Evolutionary conservation across 2,888 invertebrate species (phyloP).

Genomic region (Heliconius charithonia): DNA sequence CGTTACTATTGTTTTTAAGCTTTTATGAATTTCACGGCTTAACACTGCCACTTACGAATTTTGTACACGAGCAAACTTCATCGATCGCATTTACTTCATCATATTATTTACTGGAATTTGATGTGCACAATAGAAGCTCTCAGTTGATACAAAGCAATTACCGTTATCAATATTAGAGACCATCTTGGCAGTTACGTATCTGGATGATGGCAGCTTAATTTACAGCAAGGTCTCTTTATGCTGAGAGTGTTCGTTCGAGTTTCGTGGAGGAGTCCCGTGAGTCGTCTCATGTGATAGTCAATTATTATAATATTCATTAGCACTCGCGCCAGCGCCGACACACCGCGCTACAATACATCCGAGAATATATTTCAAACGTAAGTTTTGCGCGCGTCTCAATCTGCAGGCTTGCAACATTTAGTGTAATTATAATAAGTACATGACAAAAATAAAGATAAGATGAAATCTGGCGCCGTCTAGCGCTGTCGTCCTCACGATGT

Average conservation of each 20-base stretch:
- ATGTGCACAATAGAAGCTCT: neutral
- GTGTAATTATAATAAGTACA: neutral
- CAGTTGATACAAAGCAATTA: neutral
- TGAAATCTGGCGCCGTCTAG: neutral
- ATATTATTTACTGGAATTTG: neutral
- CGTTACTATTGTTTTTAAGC: conserved; percentile 16
- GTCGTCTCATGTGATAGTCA: conserved; percentile 70
- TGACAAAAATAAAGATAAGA: conserved; percentile 11
- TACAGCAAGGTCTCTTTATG: neutral
- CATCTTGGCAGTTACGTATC: neutral
- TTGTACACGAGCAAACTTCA: conserved; percentile 27
- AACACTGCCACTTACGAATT: conserved; percentile 34
- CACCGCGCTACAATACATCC: conserved; percentile 37
- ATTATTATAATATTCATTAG: conserved; percentile 71
- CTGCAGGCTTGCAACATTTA: conserved; percentile 17
- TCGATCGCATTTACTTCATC: conserved; percentile 27
- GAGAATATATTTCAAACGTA: conserved; percentile 17
- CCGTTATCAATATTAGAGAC: neutral
- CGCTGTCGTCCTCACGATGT: neutral
- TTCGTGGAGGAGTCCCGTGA: conserved; percentile 1
- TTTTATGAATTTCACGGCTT: conserved; percentile 15
- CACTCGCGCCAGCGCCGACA: conserved; percentile 56
- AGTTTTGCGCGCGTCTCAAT: conserved; percentile 6
- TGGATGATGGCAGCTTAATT: neutral
- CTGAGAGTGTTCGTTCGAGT: neutral